phyloP scores from a whole-genome alignment of 2,888 invertebrate genomes.

The Tinea trinotella region DNA sequence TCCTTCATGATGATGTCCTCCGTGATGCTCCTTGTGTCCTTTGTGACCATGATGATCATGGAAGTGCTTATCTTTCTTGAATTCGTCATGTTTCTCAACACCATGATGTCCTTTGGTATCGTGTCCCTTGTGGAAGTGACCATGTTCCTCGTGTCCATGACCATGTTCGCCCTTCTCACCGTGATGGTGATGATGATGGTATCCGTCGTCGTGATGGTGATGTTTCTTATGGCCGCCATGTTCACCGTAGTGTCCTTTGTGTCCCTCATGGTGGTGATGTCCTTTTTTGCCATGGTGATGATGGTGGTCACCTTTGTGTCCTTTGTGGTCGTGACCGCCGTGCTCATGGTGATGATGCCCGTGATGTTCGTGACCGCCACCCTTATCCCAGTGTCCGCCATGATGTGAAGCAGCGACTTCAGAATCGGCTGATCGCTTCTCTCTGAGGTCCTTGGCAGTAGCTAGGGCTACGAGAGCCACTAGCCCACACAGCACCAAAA shows the following conservation, averaged over 20 bases:
- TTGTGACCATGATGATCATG: conserved; percentile 86
- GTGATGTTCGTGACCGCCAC: conserved; percentile 76
- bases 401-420: conserved; percentile 61
- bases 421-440: conserved; percentile 62
- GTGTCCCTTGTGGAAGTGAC: conserved; percentile 86
- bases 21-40: conserved; percentile 83
- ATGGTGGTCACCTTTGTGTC: conserved; percentile 77
- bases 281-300: conserved; percentile 78
- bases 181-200: conserved; percentile 74
- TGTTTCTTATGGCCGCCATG: conserved; percentile 76
- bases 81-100: conserved; percentile 85
- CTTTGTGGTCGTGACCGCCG: conserved; percentile 77
- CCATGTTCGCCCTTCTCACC: conserved; percentile 77
- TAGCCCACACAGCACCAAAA: conserved; percentile 50
- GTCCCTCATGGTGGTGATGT: conserved; percentile 77
- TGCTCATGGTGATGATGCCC: conserved; percentile 75
- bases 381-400: conserved; percentile 55
- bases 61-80: conserved; percentile 88
- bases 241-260: conserved; percentile 73
- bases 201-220: conserved; percentile 76
- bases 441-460: conserved; percentile 62
- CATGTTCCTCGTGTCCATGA: conserved; percentile 65
- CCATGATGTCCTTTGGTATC: conserved; percentile 88
- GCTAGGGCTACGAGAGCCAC: conserved; percentile 61
- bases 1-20: conserved; percentile 82